Conservation (phyloP, 2,888 invertebrate genomes). For the Liposcelis brunnea region DNA sequence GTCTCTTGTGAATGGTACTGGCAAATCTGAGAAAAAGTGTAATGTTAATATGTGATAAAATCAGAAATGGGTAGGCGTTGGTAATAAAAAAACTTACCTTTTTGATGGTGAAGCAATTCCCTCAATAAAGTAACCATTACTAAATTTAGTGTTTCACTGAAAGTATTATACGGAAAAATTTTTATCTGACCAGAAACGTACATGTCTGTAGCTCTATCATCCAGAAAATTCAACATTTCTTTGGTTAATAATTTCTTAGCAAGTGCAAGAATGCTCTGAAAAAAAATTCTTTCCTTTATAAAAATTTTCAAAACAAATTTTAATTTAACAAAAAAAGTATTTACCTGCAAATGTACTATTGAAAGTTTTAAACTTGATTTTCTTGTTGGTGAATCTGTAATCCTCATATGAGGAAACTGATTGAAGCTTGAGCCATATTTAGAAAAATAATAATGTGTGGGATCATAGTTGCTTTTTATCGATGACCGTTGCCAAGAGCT, state of each 20-base stretch:
- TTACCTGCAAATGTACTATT: constrained; percentile 47
- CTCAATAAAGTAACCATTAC: constrained; percentile 82
- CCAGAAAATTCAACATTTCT: constrained; percentile 61
- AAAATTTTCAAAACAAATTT: neutral
- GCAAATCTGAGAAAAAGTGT: constrained; percentile 46
- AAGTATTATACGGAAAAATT: constrained; percentile 82
- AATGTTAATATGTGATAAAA: too few species aligned
- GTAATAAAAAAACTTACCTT: constrained; percentile 28
- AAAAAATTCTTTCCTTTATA: constrained; percentile 10
- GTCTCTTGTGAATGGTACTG: constrained; percentile 78
- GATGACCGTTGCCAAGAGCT: constrained; percentile 30
- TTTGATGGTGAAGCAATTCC: constrained; percentile 78
- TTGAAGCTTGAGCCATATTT: constrained; percentile 88
- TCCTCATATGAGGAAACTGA: constrained; percentile 68
- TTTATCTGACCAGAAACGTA: constrained; percentile 36
- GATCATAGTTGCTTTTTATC: constrained; percentile 53
- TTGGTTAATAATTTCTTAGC: constrained; percentile 76
- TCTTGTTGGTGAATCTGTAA: constrained; percentile 53
- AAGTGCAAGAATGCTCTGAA: constrained; percentile 54
- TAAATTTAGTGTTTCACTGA: constrained; percentile 85
- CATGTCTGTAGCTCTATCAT: constrained; percentile 68
- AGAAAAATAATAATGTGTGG: constrained; percentile 72
- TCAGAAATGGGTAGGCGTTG: too few species aligned
- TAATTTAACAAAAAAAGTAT: neutral
- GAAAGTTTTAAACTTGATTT: constrained; percentile 47